A percentile compares a stretch with the other conserved stretches of the same genome.
Evolutionary conservation across 1,140 invertebrate species (phyloP).

Genomic region (Drosophila obscura): DNA sequence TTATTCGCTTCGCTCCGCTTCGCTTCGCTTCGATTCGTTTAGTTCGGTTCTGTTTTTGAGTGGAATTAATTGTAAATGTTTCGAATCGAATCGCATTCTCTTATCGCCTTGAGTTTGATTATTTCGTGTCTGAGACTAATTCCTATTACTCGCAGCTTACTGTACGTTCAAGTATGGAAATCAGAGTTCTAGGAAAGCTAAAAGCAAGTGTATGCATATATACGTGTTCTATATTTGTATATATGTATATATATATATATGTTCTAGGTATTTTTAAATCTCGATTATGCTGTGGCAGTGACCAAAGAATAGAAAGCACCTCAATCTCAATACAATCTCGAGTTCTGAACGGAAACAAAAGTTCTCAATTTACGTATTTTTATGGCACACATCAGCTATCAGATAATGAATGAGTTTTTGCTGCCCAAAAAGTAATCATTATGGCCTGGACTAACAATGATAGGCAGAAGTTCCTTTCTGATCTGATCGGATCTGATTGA

Average conservation of each 20-base stretch:
- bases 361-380: slow-evolving; percentile 40
- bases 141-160: slow-evolving; percentile 46
- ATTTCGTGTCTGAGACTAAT: slow-evolving; percentile 36
- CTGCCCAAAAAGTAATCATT: no score
- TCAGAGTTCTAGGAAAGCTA: slow-evolving; percentile 76
- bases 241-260: slow-evolving; percentile 51
- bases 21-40: slow-evolving; percentile 33
- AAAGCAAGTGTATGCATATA: slow-evolving; percentile 76
- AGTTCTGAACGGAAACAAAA: slow-evolving; percentile 16
- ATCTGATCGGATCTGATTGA: slow-evolving; percentile 20
- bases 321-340: slow-evolving; percentile 35
- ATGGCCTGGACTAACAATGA: slow-evolving; percentile 24
- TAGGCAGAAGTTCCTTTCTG: slow-evolving; percentile 60
- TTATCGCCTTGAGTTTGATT: slow-evolving; percentile 45
- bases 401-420: slow-evolving; percentile 8
- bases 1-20: slow-evolving; percentile 31
- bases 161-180: slow-evolving; percentile 63
- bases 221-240: slow-evolving; percentile 54
- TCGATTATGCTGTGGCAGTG: slow-evolving; percentile 62
- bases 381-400: slow-evolving; percentile 10
- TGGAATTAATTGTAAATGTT: slow-evolving; percentile 37
- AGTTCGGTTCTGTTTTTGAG: slow-evolving; percentile 28
- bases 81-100: slow-evolving; percentile 20
- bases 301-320: slow-evolving; percentile 31
- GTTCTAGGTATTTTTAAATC: slow-evolving; percentile 51